phyloP scores from a whole-genome alignment of 1,140 invertebrate genomes.

The Halesus radiatus region DNA sequence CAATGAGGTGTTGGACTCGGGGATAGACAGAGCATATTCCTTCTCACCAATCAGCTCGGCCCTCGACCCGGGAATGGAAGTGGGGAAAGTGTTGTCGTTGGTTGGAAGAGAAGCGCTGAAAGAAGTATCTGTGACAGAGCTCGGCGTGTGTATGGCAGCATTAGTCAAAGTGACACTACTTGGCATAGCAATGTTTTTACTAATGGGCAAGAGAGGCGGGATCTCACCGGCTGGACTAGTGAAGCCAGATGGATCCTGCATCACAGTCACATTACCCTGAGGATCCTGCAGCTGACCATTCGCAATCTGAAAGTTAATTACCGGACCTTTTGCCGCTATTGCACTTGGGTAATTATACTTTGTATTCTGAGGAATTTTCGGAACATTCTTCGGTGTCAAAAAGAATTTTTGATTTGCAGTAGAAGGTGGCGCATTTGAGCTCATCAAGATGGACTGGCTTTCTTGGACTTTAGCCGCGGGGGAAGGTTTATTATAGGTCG shows the following conservation, averaged over 20 bases:
- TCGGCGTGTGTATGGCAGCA: not conserved
- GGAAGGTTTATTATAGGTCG: conserved; percentile 64
- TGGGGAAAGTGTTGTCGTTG: conserved; percentile 62
- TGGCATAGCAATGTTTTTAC: conserved; percentile 54
- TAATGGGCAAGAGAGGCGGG: conserved; percentile 65
- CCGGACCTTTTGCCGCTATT: conserved; percentile 67
- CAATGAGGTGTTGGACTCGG: conserved; percentile 68
- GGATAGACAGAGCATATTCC: conserved; percentile 68
- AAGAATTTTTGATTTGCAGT: conserved; percentile 66
- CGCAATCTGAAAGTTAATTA: conserved; percentile 69
- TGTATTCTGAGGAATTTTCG: conserved; percentile 66
- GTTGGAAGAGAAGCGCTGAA: not conserved
- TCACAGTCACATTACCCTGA: conserved; percentile 69
- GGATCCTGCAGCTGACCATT: conserved; percentile 70
- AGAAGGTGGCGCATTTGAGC: conserved; percentile 60
- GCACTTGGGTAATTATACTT: conserved; percentile 65
- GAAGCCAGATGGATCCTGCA: conserved; percentile 62
- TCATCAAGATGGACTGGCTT: conserved; percentile 67
- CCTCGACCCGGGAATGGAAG: conserved; percentile 66
- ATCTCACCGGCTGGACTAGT: conserved; percentile 60
- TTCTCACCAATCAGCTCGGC: conserved; percentile 68
- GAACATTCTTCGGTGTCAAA: conserved; percentile 66
- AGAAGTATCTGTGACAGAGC: not conserved
- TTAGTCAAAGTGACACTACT: not conserved
- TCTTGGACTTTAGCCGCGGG: conserved; percentile 61